Conservation (phyloP, 1,140 invertebrate genomes). For the Trichogramma pretiosum region DNA sequence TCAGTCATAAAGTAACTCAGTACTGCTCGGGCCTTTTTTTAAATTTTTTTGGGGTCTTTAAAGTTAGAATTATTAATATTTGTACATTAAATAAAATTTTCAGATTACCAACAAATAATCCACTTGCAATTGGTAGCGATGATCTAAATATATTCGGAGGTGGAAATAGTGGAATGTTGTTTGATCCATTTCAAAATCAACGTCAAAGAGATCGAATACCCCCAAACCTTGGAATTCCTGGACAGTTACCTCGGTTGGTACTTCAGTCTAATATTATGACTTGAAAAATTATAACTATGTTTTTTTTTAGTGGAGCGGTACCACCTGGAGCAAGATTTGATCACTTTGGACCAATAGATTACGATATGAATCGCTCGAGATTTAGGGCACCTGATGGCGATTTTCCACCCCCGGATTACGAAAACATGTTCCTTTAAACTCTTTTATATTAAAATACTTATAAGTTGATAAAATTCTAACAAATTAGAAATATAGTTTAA, state of each 20-base stretch:
- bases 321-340: conserved; percentile 74
- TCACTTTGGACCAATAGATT: conserved; percentile 65
- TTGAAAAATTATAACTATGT: conserved; percentile 5
- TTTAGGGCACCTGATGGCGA: no score
- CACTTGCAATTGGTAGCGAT: conserved; percentile 21
- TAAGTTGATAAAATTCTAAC: no score
- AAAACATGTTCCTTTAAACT: no score
- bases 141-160: conserved; percentile 68
- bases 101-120: neutral
- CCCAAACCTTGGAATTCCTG: conserved; percentile 46
- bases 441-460: no score
- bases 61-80: no score
- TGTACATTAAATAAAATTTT: no score
- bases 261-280: conserved; percentile 21
- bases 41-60: no score
- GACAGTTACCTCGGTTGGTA: conserved; percentile 51
- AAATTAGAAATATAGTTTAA: no score
- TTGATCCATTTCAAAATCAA: conserved; percentile 51
- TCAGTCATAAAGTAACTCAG: no score
- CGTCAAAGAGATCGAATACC: neutral
- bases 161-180: conserved; percentile 59
- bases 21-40: no score
- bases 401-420: no score
- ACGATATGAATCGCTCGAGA: no score
- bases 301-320: conserved; percentile 52